Evolutionary conservation across 2,113 vertebrate genomes (phyloP).

Genomic region (Egretta garzetta): DNA sequence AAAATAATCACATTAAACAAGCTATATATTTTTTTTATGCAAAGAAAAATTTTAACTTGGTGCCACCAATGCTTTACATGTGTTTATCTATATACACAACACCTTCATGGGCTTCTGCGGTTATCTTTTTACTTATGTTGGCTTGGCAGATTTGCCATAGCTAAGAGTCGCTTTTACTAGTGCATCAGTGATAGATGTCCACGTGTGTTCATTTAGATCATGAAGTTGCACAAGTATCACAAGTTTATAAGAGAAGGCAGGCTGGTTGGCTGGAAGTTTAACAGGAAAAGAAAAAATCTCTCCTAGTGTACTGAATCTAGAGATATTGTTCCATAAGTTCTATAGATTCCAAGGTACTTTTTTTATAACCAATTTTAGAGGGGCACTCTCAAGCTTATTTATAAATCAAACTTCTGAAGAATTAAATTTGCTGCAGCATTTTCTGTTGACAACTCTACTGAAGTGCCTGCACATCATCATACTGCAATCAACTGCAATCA

Average conservation of each 20-base stretch:
- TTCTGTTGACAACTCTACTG: neutral
- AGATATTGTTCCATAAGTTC: neutral
- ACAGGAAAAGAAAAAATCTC: neutral
- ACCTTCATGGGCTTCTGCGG: neutral
- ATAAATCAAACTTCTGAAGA: neutral
- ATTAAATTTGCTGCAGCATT: neutral
- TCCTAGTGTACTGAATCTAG: neutral
- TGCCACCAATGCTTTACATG: neutral
- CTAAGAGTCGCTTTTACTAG: neutral
- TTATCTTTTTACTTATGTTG: neutral
- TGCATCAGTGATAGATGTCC: neutral
- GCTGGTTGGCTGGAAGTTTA: neutral
- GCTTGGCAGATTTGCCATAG: neutral
- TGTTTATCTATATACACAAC: neutral
- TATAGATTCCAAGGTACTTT: neutral
- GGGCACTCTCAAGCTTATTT: neutral
- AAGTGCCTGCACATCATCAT: neutral
- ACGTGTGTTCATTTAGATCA: neutral
- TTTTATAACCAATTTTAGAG: neutral
- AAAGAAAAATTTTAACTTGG: neutral
- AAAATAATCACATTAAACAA: neutral
- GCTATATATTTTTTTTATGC: neutral
- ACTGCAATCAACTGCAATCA: neutral
- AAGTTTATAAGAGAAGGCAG: neutral
- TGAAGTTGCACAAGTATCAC: rapidly evolving